Evolutionary conservation across 2,797 vertebrate genomes (phyloP).

Genomic region (Darevskia nairensis): DNA sequence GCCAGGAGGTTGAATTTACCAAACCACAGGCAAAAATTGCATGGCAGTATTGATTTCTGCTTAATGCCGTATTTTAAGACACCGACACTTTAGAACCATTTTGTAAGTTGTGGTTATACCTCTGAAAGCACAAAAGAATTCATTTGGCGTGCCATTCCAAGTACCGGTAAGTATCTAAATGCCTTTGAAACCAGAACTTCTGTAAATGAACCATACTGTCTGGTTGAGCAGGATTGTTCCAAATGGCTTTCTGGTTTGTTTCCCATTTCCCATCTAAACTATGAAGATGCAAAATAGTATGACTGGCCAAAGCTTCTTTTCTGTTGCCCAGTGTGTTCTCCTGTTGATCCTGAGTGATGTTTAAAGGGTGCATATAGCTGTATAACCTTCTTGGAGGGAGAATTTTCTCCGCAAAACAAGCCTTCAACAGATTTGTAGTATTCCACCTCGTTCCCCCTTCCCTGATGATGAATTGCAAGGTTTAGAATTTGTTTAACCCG

Average conservation of each 20-base stretch:
- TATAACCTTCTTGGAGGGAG: background rate
- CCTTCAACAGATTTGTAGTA: background rate
- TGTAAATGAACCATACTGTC: background rate
- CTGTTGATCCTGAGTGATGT: background rate
- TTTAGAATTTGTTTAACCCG: background rate
- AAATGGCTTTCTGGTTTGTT: slow-evolving; percentile 25
- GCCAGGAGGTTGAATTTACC: slow-evolving; percentile 36
- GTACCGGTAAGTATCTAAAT: background rate
- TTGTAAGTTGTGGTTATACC: slow-evolving; percentile 3
- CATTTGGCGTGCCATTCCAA: background rate
- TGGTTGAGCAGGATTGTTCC: slow-evolving; percentile 37
- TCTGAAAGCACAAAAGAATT: slow-evolving; percentile 21
- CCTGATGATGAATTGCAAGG: background rate
- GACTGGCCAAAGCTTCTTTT: background rate
- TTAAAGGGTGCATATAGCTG: background rate
- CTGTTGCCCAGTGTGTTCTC: background rate
- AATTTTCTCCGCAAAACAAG: background rate
- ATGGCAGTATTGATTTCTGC: slow-evolving; percentile 3
- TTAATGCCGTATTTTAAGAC: slow-evolving; percentile 41
- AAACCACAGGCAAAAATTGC: slow-evolving; percentile 44
- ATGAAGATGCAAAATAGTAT: background rate
- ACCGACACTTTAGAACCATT: slow-evolving; percentile 21
- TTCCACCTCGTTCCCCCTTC: too few species aligned
- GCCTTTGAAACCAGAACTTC: background rate
- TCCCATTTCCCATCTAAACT: background rate